Percentiles rank a stretch among this genome's conserved stretches.
Evolutionary conservation across 2,888 invertebrate genomes (phyloP).

Genomic region (Branchipolynoe longqiensis): DNA sequence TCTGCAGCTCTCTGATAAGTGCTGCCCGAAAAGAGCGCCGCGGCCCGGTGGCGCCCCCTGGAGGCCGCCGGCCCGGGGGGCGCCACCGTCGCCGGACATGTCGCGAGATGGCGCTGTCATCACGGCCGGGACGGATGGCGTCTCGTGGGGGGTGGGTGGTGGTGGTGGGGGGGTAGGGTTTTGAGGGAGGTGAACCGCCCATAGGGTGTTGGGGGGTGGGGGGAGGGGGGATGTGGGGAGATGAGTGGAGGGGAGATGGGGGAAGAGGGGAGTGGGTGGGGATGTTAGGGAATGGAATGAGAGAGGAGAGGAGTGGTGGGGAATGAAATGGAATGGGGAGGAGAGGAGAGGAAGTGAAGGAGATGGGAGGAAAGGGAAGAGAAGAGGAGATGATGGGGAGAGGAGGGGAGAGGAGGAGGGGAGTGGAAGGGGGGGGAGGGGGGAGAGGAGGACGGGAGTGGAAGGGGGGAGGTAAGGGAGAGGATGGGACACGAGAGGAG

Average conservation of each 20-base stretch:
- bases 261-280: not conserved
- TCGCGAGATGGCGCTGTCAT: conserved; percentile 54
- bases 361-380: not conserved
- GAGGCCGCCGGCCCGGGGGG: conserved; percentile 13
- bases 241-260: not conserved
- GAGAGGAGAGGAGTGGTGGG: not conserved
- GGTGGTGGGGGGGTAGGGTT: not conserved
- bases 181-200: not conserved
- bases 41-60: conserved; percentile 8
- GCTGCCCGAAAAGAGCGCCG: conserved; percentile 24
- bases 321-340: not conserved
- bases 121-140: conserved; percentile 22
- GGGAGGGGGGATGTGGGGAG: not conserved
- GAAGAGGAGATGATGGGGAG: not conserved
- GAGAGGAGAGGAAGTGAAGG: not conserved
- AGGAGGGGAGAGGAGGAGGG: not conserved
- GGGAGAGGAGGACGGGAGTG: not conserved
- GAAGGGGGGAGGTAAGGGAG: not conserved
- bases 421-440: not conserved
- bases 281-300: not conserved
- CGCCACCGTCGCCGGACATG: conserved; percentile 27
- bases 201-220: not conserved
- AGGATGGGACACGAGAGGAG: too few relatives aligned
- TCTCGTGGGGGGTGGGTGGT: conserved; percentile 20
- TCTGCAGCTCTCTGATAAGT: conserved; percentile 52